Conservation (phyloP, 1,140 invertebrate genomes). For the Cydia amplana region DNA sequence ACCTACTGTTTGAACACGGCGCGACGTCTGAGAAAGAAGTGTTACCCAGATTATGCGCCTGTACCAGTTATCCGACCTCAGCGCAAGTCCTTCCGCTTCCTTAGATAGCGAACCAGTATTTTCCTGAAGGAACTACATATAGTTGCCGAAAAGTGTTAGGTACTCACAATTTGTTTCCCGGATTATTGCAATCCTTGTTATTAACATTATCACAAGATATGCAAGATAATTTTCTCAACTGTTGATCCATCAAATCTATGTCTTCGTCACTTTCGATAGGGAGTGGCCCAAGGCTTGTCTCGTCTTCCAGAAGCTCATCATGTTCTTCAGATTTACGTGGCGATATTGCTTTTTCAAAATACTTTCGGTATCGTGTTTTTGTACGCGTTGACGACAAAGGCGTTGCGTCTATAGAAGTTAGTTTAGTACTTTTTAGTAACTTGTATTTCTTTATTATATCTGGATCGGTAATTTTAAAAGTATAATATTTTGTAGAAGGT, state of each 20-base stretch:
- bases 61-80: too few species aligned
- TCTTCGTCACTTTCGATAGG: neutral
- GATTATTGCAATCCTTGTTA: slow-evolving; percentile 49
- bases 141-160: slow-evolving; percentile 1
- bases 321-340: slow-evolving; percentile 21
- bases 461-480: neutral
- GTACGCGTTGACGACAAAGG: neutral
- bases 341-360: neutral
- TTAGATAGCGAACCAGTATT: too few species aligned
- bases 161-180: slow-evolving; percentile 58
- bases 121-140: too few species aligned
- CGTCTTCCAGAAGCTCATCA: neutral
- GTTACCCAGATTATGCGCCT: too few species aligned
- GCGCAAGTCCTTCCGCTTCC: too few species aligned
- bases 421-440: neutral
- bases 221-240: slow-evolving; percentile 42
- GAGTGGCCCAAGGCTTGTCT: neutral
- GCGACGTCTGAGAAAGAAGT: too few species aligned
- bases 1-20: too few species aligned
- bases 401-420: neutral
- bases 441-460: neutral
- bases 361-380: neutral
- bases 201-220: slow-evolving; percentile 57
- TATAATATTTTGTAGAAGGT: neutral
- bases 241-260: neutral